Evolutionary conservation across 2,888 invertebrate species (phyloP).

Genomic region (Xanthia icteritia): DNA sequence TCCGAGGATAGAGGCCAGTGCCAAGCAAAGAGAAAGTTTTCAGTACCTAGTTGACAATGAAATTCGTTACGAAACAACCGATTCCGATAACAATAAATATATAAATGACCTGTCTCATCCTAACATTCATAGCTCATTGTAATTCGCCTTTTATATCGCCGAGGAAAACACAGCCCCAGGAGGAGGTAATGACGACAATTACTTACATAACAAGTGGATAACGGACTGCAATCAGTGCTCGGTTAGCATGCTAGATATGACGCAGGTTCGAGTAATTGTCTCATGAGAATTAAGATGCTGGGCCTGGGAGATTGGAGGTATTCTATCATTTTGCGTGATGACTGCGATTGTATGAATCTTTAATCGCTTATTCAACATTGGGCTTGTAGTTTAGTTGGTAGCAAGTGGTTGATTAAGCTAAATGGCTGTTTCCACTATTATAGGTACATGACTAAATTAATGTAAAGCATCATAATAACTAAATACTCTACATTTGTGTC

Average conservation of each 20-base stretch:
- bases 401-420: not conserved
- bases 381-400: not conserved
- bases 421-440: not conserved
- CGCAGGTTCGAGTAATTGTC: conserved; percentile 38
- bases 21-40: not conserved
- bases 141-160: conserved; percentile 69
- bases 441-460: not conserved
- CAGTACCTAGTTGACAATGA: not conserved
- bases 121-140: conserved; percentile 62
- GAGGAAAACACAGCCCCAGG: conserved; percentile 77
- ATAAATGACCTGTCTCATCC: conserved; percentile 61
- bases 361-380: not conserved
- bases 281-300: conserved; percentile 18
- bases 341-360: not conserved
- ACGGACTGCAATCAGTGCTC: conserved; percentile 35
- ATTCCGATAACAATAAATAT: not conserved
- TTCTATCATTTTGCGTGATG: conserved; percentile 4
- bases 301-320: not conserved
- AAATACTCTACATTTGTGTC: not conserved
- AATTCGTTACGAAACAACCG: not conserved
- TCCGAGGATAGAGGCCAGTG: not conserved
- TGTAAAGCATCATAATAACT: not conserved
- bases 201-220: conserved; percentile 71
- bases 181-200: conserved; percentile 72
- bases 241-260: conserved; percentile 18